Conservation (phyloP, 1,140 invertebrate species). For the Anoplolepis gracilipes region DNA sequence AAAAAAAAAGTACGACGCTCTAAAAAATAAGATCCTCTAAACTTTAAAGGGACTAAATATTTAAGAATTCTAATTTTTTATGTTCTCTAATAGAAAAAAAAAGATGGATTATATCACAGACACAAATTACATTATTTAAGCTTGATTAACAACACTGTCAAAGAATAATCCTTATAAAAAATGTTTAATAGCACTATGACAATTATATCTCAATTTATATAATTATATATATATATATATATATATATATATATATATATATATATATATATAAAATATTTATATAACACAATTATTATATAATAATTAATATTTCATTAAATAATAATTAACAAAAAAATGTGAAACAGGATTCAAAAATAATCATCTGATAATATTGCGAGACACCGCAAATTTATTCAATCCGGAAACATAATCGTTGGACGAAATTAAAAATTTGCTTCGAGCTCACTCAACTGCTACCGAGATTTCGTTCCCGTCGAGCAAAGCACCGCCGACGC, state of each 20-base stretch:
- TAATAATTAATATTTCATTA: too few species aligned
- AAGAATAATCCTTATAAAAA: not conserved
- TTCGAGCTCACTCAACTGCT: not conserved
- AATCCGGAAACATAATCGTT: not conserved
- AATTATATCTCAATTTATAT: not conserved
- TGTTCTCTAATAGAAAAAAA: not conserved
- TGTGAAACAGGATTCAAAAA: slow-evolving; percentile 13
- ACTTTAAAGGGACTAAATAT: not conserved
- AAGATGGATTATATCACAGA: not conserved
- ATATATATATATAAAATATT: too few species aligned
- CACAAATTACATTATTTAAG: slow-evolving; percentile 7
- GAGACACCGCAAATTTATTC: not conserved
- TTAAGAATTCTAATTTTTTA: slow-evolving; percentile 9
- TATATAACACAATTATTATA: too few species aligned
- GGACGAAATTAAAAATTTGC: slow-evolving; percentile 7
- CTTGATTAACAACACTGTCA: too few species aligned
- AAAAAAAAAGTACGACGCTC: not conserved
- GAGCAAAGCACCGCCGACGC: slow-evolving; percentile 21
- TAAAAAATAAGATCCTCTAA: not conserved
- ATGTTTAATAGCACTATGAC: not conserved
- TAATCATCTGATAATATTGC: not conserved
- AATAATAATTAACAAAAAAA: too few species aligned
- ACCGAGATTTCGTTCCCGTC: slow-evolving; percentile 28
- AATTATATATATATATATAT: too few species aligned
- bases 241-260: too few species aligned